phyloP scores from a whole-genome alignment of 2,797 vertebrate genomes.

The Picus viridis region DNA sequence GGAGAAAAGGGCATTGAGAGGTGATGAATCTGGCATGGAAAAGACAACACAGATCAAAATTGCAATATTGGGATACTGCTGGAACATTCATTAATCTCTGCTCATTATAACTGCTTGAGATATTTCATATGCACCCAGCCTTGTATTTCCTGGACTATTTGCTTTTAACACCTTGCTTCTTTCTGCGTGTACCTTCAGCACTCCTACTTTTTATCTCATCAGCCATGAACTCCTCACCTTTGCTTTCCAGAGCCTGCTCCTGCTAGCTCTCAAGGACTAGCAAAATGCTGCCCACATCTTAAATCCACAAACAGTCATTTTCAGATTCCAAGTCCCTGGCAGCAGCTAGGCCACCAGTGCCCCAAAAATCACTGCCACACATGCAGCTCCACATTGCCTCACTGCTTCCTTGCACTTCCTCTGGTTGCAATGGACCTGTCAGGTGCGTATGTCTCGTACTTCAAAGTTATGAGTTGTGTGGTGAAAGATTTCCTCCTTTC shows the following conservation, averaged over 20 bases:
- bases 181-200: background rate
- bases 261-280: background rate
- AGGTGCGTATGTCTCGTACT: background rate
- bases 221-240: slow-evolving; percentile 43
- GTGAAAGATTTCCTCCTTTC: background rate
- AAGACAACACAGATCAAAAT: background rate
- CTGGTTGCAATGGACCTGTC: background rate
- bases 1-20: slow-evolving; percentile 21
- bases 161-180: slow-evolving; percentile 36
- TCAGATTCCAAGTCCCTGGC: background rate
- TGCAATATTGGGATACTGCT: background rate
- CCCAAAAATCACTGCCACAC: background rate
- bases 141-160: slow-evolving; percentile 14
- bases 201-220: slow-evolving; percentile 28
- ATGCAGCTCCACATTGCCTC: background rate
- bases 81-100: slow-evolving; percentile 41
- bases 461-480: background rate
- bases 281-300: background rate
- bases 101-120: slow-evolving; percentile 10
- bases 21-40: background rate
- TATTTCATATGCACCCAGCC: background rate
- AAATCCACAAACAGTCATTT: slow-evolving; percentile 13
- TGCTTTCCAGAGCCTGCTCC: background rate
- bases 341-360: background rate
- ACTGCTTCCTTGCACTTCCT: background rate